A percentile compares a stretch with the other conserved stretches of the same genome.
These are phyloP conservation scores for Poeciliopsis retropinna DNA, from an alignment of 2,113 vertebrate species.

Conservation along the genomic window DNA sequence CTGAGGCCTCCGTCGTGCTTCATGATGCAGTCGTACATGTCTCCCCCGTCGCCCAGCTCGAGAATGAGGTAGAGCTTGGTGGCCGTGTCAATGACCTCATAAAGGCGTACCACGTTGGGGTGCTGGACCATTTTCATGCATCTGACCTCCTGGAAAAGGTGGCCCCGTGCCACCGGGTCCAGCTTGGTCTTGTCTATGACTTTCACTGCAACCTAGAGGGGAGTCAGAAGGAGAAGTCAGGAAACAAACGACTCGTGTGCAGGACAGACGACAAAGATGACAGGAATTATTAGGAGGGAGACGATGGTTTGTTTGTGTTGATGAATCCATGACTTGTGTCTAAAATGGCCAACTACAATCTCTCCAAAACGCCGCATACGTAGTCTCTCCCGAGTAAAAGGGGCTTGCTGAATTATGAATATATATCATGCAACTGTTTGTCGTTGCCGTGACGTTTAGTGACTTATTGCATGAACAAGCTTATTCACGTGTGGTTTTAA, in stretches of 20 bases:
- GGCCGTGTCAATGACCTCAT: constrained; percentile 98
- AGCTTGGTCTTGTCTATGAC: constrained; percentile 99
- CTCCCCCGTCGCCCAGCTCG: constrained; percentile 96
- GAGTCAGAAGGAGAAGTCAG: not conserved
- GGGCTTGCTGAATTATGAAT: too few relatives aligned
- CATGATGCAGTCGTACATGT: constrained; percentile 99
- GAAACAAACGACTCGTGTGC: not conserved
- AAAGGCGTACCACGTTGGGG: constrained; percentile 96
- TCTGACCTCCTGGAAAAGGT: constrained; percentile 98
- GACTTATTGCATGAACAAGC: too few relatives aligned
- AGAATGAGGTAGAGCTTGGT: constrained; percentile 98
- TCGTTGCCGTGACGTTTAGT: too few relatives aligned
- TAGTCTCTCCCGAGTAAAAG: too few relatives aligned
- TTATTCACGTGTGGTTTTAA: too few relatives aligned
- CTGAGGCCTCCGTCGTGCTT: constrained; percentile 95
- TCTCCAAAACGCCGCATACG: too few relatives aligned
- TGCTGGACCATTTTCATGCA: constrained; percentile 99
- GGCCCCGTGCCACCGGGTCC: constrained; percentile 91
- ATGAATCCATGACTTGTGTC: too few relatives aligned
- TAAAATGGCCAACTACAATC: too few relatives aligned
- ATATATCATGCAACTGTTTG: too few relatives aligned
- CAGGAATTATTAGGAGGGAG: not conserved
- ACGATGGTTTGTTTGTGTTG: too few relatives aligned
- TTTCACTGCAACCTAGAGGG: constrained; percentile 90
- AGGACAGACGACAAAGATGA: not conserved